Base-by-base conservation (phyloP, 2,888 invertebrate species). In the Leptodirus hochenwartii region DNA sequence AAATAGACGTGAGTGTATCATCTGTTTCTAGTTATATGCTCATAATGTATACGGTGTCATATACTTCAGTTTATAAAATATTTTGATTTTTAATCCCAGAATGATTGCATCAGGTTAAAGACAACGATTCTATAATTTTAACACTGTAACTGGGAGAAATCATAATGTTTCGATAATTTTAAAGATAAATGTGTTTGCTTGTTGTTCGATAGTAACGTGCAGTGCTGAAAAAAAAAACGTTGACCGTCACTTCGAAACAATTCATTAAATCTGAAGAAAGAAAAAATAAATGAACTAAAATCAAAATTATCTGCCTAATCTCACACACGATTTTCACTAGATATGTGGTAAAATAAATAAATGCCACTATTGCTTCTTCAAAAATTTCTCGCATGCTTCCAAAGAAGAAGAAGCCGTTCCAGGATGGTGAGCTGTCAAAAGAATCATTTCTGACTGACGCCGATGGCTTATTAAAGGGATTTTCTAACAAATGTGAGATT, bases 401-500 rank as follows among this genome's bases (percentile, higher is more conserved):
- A 15, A 42, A 42, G 31, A 34, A 33, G n/a, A 39, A 36, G 25
- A 43, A 43, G 33, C 38, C 42, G 22, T 43, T 41, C 35, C 29
- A 22, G 36, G 39, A 43, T 33, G 39, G 38, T 27, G 38, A 39
- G 35, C 37, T 45, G 34, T 27, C 37, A 26, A 38, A 45, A 43
- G 38, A 44, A 42, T 34, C 37, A 26, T 29, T 37, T 13, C 25
- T 39, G 25, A 24, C 25, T 34, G 34, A 35, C 30, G 39, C 33
- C 27, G 36, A 41, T 11, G 9, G 29, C 15, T 22, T 41, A 10
- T 42, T 42, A 33, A 22, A 27, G 12, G 31, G 32, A 22, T 42
- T 39, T 36, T 35, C 31, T 30, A 41, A 41, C 22, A 41, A 42
- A 39, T 30, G 26, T 15, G 41, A 44, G 36, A 43, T 44, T 31